phyloP scores from a whole-genome alignment of 2,113 vertebrate species.

The Melozone crissalis region DNA sequence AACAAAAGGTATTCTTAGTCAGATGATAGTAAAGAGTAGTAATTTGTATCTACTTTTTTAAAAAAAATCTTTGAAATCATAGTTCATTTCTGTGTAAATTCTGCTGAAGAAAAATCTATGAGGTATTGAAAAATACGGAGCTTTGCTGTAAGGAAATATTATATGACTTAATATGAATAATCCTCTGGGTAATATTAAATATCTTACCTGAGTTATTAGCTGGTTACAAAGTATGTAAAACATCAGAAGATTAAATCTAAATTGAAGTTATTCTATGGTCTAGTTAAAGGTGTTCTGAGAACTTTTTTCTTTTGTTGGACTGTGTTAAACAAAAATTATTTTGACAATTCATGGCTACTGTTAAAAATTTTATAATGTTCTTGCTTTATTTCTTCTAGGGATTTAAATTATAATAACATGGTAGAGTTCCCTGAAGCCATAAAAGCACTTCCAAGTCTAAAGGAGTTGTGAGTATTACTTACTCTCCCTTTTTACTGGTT shows the following conservation, averaged over 20 bases:
- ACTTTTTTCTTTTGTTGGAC: neutral
- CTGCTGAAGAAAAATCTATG: neutral
- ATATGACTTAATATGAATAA: neutral
- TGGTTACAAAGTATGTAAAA: neutral
- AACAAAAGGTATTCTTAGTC: neutral
- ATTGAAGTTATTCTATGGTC: neutral
- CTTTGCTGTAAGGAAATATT: neutral
- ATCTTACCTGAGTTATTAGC: neutral
- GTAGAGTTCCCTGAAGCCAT: conserved; percentile 92
- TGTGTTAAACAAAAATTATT: neutral
- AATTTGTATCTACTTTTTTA: neutral
- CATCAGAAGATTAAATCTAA: neutral
- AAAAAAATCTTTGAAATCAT: neutral
- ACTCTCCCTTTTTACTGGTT: neutral
- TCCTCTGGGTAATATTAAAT: neutral
- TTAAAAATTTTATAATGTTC: neutral
- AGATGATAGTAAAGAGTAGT: neutral
- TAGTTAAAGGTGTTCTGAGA: neutral
- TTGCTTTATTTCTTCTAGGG: conserved; percentile 74
- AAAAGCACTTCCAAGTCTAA: conserved; percentile 89
- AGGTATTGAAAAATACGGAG: neutral
- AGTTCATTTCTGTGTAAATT: neutral
- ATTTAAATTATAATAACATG: conserved; percentile 96
- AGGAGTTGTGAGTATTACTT: conserved; percentile 91
- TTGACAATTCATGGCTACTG: neutral